phyloP scores from a whole-genome alignment of 2,797 vertebrate genomes.

The Sebastes variabilis region DNA sequence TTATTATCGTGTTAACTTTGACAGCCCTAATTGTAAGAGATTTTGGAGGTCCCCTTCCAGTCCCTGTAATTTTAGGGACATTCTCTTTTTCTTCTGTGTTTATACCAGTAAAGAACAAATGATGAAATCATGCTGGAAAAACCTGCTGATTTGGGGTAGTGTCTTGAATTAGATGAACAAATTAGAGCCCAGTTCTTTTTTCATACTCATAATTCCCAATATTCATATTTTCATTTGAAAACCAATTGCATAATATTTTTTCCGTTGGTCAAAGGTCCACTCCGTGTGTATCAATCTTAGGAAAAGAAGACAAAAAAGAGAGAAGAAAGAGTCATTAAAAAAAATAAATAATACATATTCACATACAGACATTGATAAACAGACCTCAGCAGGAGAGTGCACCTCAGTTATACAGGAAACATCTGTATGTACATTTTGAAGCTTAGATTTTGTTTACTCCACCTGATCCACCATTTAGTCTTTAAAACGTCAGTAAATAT shows the following conservation, averaged over 20 bases:
- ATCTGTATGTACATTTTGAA: too few species aligned
- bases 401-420: too few species aligned
- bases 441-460: too few species aligned
- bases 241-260: not conserved
- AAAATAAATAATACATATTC: not conserved
- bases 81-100: not conserved
- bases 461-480: too few species aligned
- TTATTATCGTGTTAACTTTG: too few species aligned
- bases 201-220: not conserved
- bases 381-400: not conserved
- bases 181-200: not conserved
- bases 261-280: not conserved
- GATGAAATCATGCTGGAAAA: not conserved
- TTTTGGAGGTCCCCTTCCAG: not conserved
- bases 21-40: not conserved
- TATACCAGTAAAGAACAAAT: not conserved
- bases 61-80: not conserved
- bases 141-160: too few species aligned
- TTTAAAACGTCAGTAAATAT: too few species aligned
- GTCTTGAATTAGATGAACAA: not conserved
- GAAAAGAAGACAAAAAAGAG: not conserved
- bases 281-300: not conserved
- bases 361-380: not conserved
- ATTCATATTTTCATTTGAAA: not conserved
- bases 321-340: not conserved